phyloP scores from a whole-genome alignment of 2,888 invertebrate genomes.

The Muschampia plurimacula region DNA sequence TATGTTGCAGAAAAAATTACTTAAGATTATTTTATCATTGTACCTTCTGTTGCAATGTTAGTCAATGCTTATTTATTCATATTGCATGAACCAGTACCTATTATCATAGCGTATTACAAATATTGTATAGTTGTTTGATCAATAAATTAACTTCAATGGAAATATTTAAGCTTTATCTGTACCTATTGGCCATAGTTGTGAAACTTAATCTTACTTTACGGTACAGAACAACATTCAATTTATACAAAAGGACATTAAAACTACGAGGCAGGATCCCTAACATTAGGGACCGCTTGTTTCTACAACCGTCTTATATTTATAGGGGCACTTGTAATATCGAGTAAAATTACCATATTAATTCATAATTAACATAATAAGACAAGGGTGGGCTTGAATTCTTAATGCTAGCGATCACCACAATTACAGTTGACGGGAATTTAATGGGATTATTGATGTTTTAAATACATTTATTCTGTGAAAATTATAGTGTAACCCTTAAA shows the following conservation, averaged over 20 bases:
- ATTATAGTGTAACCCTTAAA: background rate
- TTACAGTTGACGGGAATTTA: constrained; percentile 16
- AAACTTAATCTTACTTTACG: too few species aligned
- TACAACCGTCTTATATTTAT: constrained; percentile 25
- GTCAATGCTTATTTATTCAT: too few species aligned
- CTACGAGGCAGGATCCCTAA: background rate
- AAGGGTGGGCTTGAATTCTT: constrained; percentile 29
- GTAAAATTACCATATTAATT: constrained; percentile 37
- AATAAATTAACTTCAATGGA: too few species aligned
- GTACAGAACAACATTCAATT: background rate
- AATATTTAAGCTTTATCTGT: too few species aligned
- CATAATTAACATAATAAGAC: constrained; percentile 35
- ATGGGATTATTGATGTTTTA: constrained; percentile 17
- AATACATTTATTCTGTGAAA: background rate
- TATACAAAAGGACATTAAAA: background rate
- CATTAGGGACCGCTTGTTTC: constrained; percentile 17
- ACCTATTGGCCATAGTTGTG: too few species aligned
- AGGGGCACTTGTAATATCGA: constrained; percentile 35
- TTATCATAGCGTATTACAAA: too few species aligned
- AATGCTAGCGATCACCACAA: constrained; percentile 24
- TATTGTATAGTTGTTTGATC: too few species aligned
- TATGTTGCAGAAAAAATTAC: too few species aligned
- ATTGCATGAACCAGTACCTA: too few species aligned
- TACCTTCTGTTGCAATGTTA: too few species aligned
- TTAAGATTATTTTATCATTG: too few species aligned